Conservation (phyloP, 2,797 vertebrate genomes). For the Cossypha heuglini region DNA sequence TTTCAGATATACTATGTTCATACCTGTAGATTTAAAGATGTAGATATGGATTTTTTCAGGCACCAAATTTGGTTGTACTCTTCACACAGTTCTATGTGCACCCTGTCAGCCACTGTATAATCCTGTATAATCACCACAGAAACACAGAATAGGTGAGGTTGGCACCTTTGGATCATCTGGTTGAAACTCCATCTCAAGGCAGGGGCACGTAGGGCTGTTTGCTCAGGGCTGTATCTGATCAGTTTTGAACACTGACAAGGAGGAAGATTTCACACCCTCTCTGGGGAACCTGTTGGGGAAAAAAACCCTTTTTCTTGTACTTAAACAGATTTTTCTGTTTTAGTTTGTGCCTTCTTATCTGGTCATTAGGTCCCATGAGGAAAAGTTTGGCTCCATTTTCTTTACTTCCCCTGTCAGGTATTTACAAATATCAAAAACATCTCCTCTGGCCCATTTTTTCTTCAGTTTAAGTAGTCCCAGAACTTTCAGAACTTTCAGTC, state of each 20-base stretch:
- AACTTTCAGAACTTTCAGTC: not conserved
- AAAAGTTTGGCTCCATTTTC: not conserved
- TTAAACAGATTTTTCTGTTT: not conserved
- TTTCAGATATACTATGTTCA: not conserved
- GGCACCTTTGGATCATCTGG: not conserved
- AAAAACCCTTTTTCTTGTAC: not conserved
- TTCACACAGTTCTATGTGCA: rapidly evolving
- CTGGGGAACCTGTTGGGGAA: rapidly evolving
- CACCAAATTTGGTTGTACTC: not conserved
- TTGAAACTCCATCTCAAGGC: not conserved
- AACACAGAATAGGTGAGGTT: not conserved
- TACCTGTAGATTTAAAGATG: not conserved
- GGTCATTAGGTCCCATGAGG: too few relatives aligned
- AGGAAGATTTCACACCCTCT: not conserved
- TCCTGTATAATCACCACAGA: not conserved
- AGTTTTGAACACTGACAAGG: not conserved
- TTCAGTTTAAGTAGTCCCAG: not conserved
- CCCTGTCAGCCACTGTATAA: not conserved
- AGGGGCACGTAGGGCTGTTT: not conserved
- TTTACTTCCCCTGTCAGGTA: not conserved
- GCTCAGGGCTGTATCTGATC: not conserved
- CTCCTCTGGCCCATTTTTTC: not conserved
- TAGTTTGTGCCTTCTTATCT: not conserved
- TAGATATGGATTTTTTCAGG: not conserved
- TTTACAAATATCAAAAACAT: not conserved